A percentile compares a stretch with the other conserved stretches of the same genome.
Conservation (phyloP, 2,113 vertebrate species). For the Apistogramma diplotaenia region DNA sequence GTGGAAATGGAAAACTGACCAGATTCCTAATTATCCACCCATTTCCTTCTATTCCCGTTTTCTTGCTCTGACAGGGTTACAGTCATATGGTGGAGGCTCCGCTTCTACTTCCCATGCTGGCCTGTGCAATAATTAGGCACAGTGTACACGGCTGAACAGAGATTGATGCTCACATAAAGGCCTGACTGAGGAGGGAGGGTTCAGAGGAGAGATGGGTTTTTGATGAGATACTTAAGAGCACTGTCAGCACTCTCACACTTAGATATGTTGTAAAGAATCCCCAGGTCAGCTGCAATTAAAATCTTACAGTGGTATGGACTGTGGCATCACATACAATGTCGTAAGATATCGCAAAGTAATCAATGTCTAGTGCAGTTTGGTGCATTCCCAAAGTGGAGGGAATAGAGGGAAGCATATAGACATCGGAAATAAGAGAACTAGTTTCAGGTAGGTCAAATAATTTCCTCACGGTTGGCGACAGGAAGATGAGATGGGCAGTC, state of each 20-base stretch:
- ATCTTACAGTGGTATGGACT: not conserved
- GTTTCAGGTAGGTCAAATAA: conserved; percentile 55
- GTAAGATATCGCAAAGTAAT: not conserved
- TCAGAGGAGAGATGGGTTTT: conserved; percentile 50
- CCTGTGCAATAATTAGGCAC: conserved; percentile 61
- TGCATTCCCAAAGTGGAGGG: conserved; percentile 3
- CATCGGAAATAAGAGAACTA: conserved; percentile 33
- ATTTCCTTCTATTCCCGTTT: conserved; percentile 22
- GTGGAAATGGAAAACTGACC: conserved; percentile 55
- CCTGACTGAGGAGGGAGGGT: conserved; percentile 30
- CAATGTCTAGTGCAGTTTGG: not conserved
- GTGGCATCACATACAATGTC: not conserved
- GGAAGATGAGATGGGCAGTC: conserved; percentile 38
- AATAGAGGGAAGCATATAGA: not conserved
- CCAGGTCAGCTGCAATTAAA: conserved; percentile 30
- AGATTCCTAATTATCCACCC: conserved; percentile 67
- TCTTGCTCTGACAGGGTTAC: conserved; percentile 38
- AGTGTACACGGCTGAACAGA: conserved; percentile 42
- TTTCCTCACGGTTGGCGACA: conserved; percentile 58
- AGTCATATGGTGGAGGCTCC: conserved; percentile 22
- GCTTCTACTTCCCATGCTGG: conserved; percentile 43
- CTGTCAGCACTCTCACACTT: conserved; percentile 52
- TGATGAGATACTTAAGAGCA: conserved; percentile 62
- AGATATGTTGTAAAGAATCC: conserved; percentile 49
- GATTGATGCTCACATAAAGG: conserved; percentile 54